Conservation (phyloP, 2,113 vertebrate genomes). For the Anarhynchus alexandrinus region DNA sequence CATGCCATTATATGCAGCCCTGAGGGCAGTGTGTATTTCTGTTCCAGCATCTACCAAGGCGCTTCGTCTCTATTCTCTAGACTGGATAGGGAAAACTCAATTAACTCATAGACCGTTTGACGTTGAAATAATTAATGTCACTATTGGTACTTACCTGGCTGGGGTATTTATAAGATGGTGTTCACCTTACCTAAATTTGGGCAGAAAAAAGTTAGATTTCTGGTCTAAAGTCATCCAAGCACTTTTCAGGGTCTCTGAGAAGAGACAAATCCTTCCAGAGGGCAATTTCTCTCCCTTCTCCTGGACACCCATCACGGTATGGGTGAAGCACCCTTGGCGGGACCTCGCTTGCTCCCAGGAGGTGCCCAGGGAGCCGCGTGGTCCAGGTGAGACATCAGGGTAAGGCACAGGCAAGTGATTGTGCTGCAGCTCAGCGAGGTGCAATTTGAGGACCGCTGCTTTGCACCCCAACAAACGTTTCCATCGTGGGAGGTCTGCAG, state of each 20-base stretch:
- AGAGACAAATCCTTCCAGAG: background rate
- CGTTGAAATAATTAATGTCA: background rate
- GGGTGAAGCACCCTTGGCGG: background rate
- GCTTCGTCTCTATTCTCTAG: background rate
- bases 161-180: background rate
- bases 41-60: background rate
- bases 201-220: background rate
- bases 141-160: background rate
- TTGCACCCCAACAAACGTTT: fast-evolving
- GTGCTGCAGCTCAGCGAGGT: background rate
- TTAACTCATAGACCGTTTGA: background rate
- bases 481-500: background rate
- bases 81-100: background rate
- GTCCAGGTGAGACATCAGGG: fast-evolving
- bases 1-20: background rate
- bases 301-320: fast-evolving
- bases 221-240: background rate
- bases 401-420: fast-evolving
- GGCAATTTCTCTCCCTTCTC: background rate
- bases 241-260: background rate
- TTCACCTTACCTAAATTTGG: background rate
- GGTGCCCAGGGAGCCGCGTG: background rate
- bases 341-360: background rate
- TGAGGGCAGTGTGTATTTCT: conserved; percentile 24
- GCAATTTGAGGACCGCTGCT: fast-evolving